phyloP scores from a whole-genome alignment of 2,797 vertebrate species.

The Trichosurus vulpecula region DNA sequence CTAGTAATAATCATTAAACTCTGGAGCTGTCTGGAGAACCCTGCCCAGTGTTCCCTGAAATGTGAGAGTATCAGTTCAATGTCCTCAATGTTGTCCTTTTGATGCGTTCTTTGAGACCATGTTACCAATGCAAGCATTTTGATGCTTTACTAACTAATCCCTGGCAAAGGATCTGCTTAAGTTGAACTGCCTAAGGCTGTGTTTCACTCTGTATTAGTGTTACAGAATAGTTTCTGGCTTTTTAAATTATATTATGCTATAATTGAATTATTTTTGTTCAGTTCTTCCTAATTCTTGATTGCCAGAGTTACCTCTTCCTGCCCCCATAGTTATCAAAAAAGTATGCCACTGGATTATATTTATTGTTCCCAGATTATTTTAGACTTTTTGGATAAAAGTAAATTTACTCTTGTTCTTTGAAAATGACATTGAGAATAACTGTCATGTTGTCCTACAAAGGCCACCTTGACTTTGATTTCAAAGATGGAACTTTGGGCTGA shows the following conservation, averaged over 20 bases:
- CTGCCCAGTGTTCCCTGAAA: too few relatives aligned
- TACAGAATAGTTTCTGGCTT: neutral
- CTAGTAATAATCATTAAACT: too few relatives aligned
- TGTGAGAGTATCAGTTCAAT: too few relatives aligned
- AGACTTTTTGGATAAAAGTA: neutral
- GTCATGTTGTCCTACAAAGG: neutral
- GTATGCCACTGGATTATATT: constrained; percentile 15
- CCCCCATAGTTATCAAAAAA: neutral
- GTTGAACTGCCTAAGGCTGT: neutral
- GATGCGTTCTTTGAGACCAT: too few relatives aligned
- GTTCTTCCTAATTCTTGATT: neutral
- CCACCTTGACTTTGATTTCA: neutral
- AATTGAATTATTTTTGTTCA: constrained; percentile 4
- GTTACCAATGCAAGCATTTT: neutral
- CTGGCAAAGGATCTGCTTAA: neutral
- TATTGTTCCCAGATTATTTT: neutral
- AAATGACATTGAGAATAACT: neutral
- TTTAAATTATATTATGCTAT: neutral
- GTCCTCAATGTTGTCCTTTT: too few relatives aligned
- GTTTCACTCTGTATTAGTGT: neutral
- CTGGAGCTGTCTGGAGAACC: too few relatives aligned
- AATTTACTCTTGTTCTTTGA: neutral
- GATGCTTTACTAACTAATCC: neutral
- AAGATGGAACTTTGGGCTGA: neutral
- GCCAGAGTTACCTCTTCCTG: neutral